Conservation (phyloP, 2,888 invertebrate species). For the Lepidochrysops patricia region DNA sequence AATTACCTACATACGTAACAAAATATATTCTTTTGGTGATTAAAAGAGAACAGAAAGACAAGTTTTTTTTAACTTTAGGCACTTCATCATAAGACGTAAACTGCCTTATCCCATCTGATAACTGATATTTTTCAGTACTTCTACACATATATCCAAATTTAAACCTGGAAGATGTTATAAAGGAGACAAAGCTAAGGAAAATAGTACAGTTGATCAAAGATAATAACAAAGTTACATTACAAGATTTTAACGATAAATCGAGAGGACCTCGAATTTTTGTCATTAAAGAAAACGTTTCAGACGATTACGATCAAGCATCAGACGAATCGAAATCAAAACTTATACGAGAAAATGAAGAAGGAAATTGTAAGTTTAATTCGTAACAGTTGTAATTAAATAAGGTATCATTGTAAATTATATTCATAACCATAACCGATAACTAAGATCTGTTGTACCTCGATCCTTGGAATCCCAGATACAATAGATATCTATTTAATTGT, state of each 20-base stretch:
- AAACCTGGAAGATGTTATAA: slow-evolving; percentile 17
- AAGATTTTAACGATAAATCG: background rate
- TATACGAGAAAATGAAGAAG: background rate
- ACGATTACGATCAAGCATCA: slow-evolving; percentile 20
- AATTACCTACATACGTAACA: too few species aligned
- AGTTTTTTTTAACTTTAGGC: too few species aligned
- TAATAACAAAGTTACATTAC: slow-evolving; percentile 17
- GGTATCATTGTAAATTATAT: too few species aligned
- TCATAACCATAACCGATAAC: too few species aligned
- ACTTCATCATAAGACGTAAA: background rate
- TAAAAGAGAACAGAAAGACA: too few species aligned
- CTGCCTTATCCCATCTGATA: background rate
- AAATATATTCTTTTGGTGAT: background rate
- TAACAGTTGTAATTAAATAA: background rate
- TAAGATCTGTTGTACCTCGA: too few species aligned
- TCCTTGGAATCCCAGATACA: too few species aligned
- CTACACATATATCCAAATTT: background rate
- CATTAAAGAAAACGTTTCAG: slow-evolving; percentile 23
- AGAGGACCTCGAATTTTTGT: slow-evolving; percentile 20
- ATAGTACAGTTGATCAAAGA: slow-evolving; percentile 1
- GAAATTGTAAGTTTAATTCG: background rate
- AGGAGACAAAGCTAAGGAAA: slow-evolving; percentile 18
- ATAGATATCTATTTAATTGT: too few species aligned
- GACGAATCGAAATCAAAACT: background rate
- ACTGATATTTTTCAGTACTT: background rate